These are phyloP conservation scores for Clanis bilineata DNA, from an alignment of 2,888 invertebrate species.

Conservation along the genomic window DNA sequence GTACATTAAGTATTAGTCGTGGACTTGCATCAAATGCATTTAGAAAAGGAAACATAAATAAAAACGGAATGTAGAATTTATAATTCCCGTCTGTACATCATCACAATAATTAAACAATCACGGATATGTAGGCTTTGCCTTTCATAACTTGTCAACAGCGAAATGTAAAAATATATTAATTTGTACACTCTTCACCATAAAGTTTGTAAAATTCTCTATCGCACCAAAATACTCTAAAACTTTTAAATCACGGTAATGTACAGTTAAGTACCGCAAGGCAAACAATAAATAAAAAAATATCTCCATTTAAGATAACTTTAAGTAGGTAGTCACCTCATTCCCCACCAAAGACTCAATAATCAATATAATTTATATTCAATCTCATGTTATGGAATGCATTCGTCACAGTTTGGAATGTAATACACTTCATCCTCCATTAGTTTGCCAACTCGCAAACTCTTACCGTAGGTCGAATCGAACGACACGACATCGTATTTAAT, in stretches of 20 bases:
- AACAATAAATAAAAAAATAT: slow-evolving; percentile 62
- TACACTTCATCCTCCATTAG: slow-evolving; percentile 29
- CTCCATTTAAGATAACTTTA: slow-evolving; percentile 51
- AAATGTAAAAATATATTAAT: slow-evolving; percentile 82
- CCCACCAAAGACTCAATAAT: slow-evolving; percentile 64
- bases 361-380: slow-evolving; percentile 40
- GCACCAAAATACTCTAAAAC: slow-evolving; percentile 79
- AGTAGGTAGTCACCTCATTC: slow-evolving; percentile 65
- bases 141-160: slow-evolving; percentile 73
- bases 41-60: slow-evolving; percentile 60
- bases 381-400: slow-evolving; percentile 62
- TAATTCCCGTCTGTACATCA: slow-evolving; percentile 76
- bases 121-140: slow-evolving; percentile 77
- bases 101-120: slow-evolving; percentile 78
- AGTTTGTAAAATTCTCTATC: slow-evolving; percentile 78
- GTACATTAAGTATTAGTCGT: slow-evolving; percentile 78
- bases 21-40: slow-evolving; percentile 79
- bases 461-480: slow-evolving; percentile 37
- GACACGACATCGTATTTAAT: slow-evolving; percentile 34
- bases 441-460: slow-evolving; percentile 34
- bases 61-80: slow-evolving; percentile 79
- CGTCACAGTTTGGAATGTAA: slow-evolving; percentile 61
- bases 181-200: slow-evolving; percentile 76
- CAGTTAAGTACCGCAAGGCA: slow-evolving; percentile 65
- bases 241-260: slow-evolving; percentile 63